Evolutionary conservation across 2,113 vertebrate species (phyloP), one percentile per base, ranked within the genome.

Genomic region (Epinephelus moara): DNA sequence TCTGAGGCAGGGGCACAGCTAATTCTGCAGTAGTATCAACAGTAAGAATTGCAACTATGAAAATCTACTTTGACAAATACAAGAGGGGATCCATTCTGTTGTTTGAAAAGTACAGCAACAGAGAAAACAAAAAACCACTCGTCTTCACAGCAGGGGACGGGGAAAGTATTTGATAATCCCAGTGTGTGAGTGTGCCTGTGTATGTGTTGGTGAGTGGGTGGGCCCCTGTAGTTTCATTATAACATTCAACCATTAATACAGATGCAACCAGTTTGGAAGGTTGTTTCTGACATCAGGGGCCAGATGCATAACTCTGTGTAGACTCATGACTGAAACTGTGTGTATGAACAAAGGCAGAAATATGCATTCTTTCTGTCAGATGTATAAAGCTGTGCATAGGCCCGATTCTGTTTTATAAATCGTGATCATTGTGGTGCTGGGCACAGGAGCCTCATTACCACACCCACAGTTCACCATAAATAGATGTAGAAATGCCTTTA

Each of bases 1-100:
- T 88, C 52, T 74, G 33, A 80, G 52, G 45, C 14, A 64, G 52
- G 45, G 25, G 30, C 59, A 70, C 9, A 47, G 81, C 60, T 82
- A 10, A 80, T 83, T 89, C 52, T 67, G n/a, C 23, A 67, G 49
- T 42, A 49, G 71, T 53, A 67, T 76, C 60, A 85, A 61, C n/a
- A 70, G 27, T 6, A 63, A 63, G 47, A 86, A 56, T 75, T 23
- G 70, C 30, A n/a, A 80, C 57, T 56, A 63, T 37, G 40, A 82
- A 74, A 76, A 83, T 40, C 53, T 66, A 80, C 40, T 45, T 33
- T 81, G 37, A 81, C 50, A 73, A 81, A 85, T 60, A 45, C 45
- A 85, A 42, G 53, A 33, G 60, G 72, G 57, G 72, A 40, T 80
- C 23, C 25, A 55, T 18, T 63, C 67, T 60, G 55, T 75, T 85